phyloP scores from a whole-genome alignment of 2,797 vertebrate species.

The Alca torda region DNA sequence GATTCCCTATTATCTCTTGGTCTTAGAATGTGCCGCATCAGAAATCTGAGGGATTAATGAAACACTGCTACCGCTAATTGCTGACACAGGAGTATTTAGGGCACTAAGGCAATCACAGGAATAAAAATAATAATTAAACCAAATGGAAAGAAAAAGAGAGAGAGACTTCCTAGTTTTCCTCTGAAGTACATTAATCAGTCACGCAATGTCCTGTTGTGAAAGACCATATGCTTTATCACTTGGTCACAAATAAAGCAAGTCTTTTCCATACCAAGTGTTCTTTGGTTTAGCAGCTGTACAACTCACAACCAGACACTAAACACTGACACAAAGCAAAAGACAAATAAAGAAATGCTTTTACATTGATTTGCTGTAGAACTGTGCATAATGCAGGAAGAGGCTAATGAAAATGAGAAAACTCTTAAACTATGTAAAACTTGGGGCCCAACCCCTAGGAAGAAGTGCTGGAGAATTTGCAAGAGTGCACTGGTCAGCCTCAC shows the following conservation, averaged over 20 bases:
- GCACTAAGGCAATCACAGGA: conserved; percentile 69
- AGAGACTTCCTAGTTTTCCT: conserved; percentile 52
- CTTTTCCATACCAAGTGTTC: background rate
- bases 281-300: background rate
- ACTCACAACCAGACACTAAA: background rate
- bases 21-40: conserved; percentile 70
- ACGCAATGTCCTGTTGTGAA: conserved; percentile 34
- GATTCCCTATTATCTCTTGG: conserved; percentile 78
- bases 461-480: background rate
- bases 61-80: conserved; percentile 86
- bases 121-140: conserved; percentile 48
- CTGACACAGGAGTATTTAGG: conserved; percentile 80
- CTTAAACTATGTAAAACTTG: background rate
- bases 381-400: background rate
- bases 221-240: background rate
- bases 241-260: background rate
- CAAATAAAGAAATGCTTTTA: background rate
- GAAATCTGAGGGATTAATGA: conserved; percentile 84
- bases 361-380: background rate
- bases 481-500: background rate
- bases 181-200: conserved; percentile 68
- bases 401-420: background rate
- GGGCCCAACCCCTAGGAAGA: background rate
- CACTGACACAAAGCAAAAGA: background rate
- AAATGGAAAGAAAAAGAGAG: background rate